These are phyloP conservation scores for Drosophila melanosoma DNA, from an alignment of 2,888 invertebrate species.

Conservation along the genomic window DNA sequence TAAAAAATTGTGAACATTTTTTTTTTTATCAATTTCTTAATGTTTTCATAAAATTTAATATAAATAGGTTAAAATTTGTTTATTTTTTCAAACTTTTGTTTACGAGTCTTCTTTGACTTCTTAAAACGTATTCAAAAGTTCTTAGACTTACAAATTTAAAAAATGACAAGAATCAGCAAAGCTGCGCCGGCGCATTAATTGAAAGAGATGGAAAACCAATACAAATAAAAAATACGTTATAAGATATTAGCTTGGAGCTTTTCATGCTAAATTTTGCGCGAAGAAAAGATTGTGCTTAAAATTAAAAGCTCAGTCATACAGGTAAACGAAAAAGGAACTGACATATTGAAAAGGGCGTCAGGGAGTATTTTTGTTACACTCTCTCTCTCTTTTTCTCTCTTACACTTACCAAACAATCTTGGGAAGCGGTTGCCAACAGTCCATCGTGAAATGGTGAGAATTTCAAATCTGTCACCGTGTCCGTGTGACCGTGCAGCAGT, in stretches of 20 bases:
- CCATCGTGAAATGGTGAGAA: slow-evolving; percentile 98
- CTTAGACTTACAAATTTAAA: not conserved
- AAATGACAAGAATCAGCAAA: not conserved
- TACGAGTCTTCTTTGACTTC: not conserved
- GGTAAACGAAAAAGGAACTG: not conserved
- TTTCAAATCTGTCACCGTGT: slow-evolving; percentile 97
- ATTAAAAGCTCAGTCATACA: not conserved
- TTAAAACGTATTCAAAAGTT: not conserved
- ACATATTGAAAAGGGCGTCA: not conserved
- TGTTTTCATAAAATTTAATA: not conserved
- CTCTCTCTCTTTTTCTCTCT: not conserved
- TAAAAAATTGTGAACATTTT: not conserved
- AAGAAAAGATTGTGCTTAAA: not conserved
- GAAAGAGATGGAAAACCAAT: not conserved
- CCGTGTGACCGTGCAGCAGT: slow-evolving; percentile 93
- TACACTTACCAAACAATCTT: slow-evolving; percentile 90
- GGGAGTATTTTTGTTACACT: not conserved
- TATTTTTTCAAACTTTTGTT: not conserved
- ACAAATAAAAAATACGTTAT: not conserved
- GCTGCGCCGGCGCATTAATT: not conserved
- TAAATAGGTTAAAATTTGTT: not conserved
- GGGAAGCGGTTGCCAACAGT: slow-evolving; percentile 94
- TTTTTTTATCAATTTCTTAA: not conserved
- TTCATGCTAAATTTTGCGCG: not conserved
- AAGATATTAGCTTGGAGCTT: not conserved